Evolutionary conservation across 2,113 vertebrate species (phyloP).

Genomic region (Cinclus cinclus): DNA sequence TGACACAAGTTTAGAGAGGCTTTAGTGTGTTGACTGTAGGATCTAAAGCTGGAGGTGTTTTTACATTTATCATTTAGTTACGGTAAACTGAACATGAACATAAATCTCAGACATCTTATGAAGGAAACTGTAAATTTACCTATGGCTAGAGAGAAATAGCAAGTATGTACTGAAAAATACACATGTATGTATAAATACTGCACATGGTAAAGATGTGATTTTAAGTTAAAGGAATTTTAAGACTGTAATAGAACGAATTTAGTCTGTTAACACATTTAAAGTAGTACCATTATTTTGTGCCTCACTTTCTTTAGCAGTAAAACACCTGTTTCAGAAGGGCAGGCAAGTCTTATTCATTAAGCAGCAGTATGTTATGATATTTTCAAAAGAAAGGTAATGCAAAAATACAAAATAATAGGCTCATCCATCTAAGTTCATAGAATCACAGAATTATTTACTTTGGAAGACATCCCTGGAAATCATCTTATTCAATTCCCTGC

Average conservation of each 20-base stretch:
- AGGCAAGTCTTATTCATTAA: neutral
- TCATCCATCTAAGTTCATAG: neutral
- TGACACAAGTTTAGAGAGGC: neutral
- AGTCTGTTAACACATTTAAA: neutral
- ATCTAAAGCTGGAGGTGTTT: neutral
- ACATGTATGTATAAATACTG: neutral
- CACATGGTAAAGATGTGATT: neutral
- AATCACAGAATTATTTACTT: neutral
- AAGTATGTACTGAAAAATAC: neutral
- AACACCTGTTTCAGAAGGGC: neutral
- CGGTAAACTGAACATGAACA: neutral
- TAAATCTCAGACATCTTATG: neutral
- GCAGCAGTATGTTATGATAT: neutral
- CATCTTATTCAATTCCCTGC: neutral
- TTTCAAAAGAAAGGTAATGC: neutral
- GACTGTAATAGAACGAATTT: neutral
- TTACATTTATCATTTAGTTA: neutral
- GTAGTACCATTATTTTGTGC: neutral
- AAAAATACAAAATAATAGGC: neutral
- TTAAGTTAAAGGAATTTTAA: neutral
- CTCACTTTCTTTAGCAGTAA: neutral
- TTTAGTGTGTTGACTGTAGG: neutral
- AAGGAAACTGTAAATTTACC: neutral
- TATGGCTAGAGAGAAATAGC: neutral
- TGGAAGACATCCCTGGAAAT: neutral